Evolutionary conservation across 2,113 vertebrate species (phyloP).

Genomic region (Ictalurus furcatus): DNA sequence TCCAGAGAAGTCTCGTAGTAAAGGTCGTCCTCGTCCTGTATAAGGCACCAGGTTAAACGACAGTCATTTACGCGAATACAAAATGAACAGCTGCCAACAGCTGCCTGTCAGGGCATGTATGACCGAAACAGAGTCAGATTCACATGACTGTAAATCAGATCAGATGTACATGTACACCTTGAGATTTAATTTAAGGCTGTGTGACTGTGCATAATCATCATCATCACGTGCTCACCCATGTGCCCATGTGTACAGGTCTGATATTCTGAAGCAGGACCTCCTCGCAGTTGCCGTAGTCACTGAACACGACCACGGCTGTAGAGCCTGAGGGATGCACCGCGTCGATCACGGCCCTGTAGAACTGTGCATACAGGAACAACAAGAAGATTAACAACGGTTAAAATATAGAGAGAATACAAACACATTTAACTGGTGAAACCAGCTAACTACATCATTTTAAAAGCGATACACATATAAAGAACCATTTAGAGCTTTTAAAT

Average conservation of each 20-base stretch:
- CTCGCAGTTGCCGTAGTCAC: constrained; percentile 97
- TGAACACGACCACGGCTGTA: constrained; percentile 96
- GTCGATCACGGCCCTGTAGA: constrained; percentile 93
- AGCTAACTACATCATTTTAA: not conserved
- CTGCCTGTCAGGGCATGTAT: not conserved
- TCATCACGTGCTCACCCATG: constrained; percentile 78
- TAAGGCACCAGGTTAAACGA: constrained; percentile 61
- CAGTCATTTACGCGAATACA: not conserved
- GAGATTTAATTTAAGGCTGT: not conserved
- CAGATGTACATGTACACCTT: not conserved
- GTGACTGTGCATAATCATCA: not conserved
- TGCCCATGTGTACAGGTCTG: constrained; percentile 83
- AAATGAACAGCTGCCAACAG: not conserved
- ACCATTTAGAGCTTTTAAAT: not conserved
- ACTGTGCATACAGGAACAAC: constrained; percentile 68
- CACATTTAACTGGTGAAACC: not conserved
- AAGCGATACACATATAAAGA: not conserved
- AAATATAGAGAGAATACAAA: not conserved
- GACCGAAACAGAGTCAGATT: too few species aligned
- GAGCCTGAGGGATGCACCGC: constrained; percentile 94
- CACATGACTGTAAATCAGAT: too few species aligned
- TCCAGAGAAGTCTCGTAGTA: constrained; percentile 91
- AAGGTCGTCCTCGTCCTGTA: constrained; percentile 86
- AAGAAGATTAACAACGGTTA: not conserved
- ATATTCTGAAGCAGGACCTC: constrained; percentile 96